Conservation (phyloP, 2,797 vertebrate genomes). For the Pogoniulus pusillus region DNA sequence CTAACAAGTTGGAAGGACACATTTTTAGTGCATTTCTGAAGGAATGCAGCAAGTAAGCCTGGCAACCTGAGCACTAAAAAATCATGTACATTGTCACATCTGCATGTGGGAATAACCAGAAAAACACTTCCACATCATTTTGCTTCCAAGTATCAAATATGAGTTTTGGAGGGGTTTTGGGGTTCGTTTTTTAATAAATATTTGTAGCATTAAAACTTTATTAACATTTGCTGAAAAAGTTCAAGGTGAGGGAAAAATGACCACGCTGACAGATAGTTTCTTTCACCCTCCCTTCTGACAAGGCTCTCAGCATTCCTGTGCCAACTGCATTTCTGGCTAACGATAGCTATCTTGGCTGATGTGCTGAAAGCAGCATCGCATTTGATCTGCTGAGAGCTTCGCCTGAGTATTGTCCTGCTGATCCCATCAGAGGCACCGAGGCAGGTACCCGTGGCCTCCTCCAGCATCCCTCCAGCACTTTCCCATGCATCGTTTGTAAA, state of each 20-base stretch:
- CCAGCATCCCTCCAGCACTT: neutral
- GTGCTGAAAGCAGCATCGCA: conserved; percentile 54
- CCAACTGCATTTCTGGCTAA: neutral
- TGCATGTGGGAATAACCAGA: neutral
- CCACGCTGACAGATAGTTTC: neutral
- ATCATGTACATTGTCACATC: neutral
- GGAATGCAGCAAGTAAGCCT: neutral
- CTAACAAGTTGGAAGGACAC: neutral
- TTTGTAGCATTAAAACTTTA: conserved; percentile 24
- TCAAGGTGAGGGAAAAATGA: conserved; percentile 7
- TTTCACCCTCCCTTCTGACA: neutral
- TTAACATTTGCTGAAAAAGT: conserved; percentile 56
- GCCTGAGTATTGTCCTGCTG: conserved; percentile 36
- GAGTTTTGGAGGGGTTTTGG: too few relatives aligned
- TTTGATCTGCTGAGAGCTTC: conserved; percentile 22
- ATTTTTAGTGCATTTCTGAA: conserved; percentile 13
- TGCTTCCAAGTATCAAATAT: neutral
- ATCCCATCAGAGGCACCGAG: neutral
- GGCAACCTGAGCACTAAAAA: neutral
- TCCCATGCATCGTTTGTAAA: neutral
- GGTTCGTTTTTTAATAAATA: neutral
- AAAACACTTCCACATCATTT: neutral
- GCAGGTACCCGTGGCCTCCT: neutral
- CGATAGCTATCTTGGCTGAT: conserved; percentile 37
- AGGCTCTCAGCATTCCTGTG: conserved; percentile 19